Base-by-base conservation (phyloP, 2,888 invertebrate species). In the Drosophila putrida region DNA sequence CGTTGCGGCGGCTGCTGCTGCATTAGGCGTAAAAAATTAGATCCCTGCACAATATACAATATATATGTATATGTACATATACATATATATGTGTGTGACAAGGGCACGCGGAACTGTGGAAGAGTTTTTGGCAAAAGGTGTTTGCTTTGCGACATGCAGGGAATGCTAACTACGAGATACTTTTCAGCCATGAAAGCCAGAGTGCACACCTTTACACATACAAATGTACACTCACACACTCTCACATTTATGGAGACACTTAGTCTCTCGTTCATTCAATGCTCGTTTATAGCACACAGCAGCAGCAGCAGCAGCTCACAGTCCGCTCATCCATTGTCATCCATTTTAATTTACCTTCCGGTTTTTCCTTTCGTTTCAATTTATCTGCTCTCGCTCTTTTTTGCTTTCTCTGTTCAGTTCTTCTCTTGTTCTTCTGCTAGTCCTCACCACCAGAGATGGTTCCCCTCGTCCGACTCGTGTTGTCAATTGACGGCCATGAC, bases 321-420 rank as follows among this genome's bases (percentile, higher is more conserved):
- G 63, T 50, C 53, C 69, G 62, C 77, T 69, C 78, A 82, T 74
- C 82, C 74, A 83, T 85, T 85, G 88, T 88, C 86, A 88, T 85
- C 88, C 85, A 85, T 85, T 88, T 85, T 85, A 85, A 85, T 85
- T 88, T 85, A 82, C 85, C 86, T 88, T 88, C 86, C 86, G 87
- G 83, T 84, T 78, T 77, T 77, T 73, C 66, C 78, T 70, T 74
- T 79, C 77, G 57, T 65, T 64, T 66, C 55, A 64, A 71, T 71
- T 68, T 47, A 39, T 62, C 50, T 46, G 55, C 49, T 44, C 62
- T 47, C 46, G n/a, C 20, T 36, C 47, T 4, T 38, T 28, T 31
- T 28, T 47, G 15, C 31, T 4, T 5, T 10, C 15, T 49, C 20
- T 25, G 6, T 10, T 41, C 41, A 13, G 3, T 28, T 10, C 4